Evolutionary conservation across 2,888 invertebrate genomes (phyloP), one percentile per base, ranked within the genome.

Genomic region (Drosophila meridiana): DNA sequence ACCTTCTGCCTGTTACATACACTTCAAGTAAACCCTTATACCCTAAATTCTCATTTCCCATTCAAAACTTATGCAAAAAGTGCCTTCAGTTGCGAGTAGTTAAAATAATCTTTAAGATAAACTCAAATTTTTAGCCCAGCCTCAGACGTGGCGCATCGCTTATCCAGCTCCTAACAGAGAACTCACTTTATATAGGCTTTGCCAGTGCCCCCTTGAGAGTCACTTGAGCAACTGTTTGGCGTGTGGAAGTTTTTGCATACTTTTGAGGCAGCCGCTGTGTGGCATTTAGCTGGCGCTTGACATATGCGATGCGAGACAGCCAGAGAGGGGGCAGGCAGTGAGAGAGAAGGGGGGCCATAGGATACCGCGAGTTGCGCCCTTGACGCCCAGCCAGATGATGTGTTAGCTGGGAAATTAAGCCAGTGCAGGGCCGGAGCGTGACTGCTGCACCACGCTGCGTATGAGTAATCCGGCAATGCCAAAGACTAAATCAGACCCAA

Each of bases 381-480:
- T 69, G 72, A 77, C 72, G 80, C 69, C 56, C 69, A 52, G 73
- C 74, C 85, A 75, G 87, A 89, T 89, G 84, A 84, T 89, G 87
- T 80, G 87, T 71, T 73, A 56, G 70, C 62, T 72, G 58, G 56
- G 60, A 43, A 66, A 55, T 71, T 52, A 73, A 61, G 61, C 62
- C 66, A 59, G 47, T 45, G 70, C 40, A 14, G 45, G 45, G 45
- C 4, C 69, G 8, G 66, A 50, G 78, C 62, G 50, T 48, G 63
- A 45, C 62, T 48, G 52, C 52, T 61, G 80, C 67, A 60, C 34
- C 45, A 80, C 68, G 76, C 67, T 57, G 87, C 84, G 81, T 86
- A 83, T 84, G 87, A 83, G 81, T 78, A 69, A 83, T 86, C 68
- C 68, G 68, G 71, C 69, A 52, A 55, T 47, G 62, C 36, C 48